Evolutionary conservation across 2,797 vertebrate genomes (phyloP).

Genomic region (Bovichtus variegatus): DNA sequence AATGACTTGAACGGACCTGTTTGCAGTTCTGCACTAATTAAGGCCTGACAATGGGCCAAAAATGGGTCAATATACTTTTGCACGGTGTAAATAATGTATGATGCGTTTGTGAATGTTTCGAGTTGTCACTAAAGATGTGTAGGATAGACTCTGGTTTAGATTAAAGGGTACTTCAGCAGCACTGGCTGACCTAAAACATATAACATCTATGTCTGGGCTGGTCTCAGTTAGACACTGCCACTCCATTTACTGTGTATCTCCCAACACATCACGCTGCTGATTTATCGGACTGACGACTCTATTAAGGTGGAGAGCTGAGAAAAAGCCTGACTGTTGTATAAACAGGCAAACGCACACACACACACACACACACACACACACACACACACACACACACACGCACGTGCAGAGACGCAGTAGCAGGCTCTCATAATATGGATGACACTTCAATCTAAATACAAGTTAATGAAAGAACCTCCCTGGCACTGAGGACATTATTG

Average conservation of each 20-base stretch:
- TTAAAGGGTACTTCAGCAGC: not conserved
- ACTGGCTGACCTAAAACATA: not conserved
- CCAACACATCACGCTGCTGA: slow-evolving; percentile 4
- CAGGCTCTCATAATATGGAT: slow-evolving; percentile 52
- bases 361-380: slow-evolving; percentile 25
- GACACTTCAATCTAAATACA: slow-evolving; percentile 70
- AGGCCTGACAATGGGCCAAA: no score
- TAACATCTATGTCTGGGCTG: not conserved
- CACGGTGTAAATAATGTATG: not conserved
- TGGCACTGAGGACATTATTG: slow-evolving; percentile 68
- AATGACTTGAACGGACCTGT: no score
- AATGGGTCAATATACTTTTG: not conserved
- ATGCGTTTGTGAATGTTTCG: not conserved
- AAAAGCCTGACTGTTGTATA: slow-evolving; percentile 9
- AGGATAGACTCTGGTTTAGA: not conserved
- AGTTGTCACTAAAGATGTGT: not conserved
- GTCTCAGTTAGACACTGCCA: not conserved
- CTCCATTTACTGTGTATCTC: not conserved
- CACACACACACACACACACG: not conserved
- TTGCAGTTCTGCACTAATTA: not conserved
- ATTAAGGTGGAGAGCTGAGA: slow-evolving; percentile 36
- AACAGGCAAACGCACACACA: slow-evolving; percentile 25
- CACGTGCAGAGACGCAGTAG: slow-evolving; percentile 12
- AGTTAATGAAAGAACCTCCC: slow-evolving; percentile 69
- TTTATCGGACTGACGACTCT: slow-evolving; percentile 37